Percentiles rank a stretch among this genome's conserved stretches.
Evolutionary conservation across 1,140 invertebrate genomes (phyloP).

Genomic region (Heliconius himera): DNA sequence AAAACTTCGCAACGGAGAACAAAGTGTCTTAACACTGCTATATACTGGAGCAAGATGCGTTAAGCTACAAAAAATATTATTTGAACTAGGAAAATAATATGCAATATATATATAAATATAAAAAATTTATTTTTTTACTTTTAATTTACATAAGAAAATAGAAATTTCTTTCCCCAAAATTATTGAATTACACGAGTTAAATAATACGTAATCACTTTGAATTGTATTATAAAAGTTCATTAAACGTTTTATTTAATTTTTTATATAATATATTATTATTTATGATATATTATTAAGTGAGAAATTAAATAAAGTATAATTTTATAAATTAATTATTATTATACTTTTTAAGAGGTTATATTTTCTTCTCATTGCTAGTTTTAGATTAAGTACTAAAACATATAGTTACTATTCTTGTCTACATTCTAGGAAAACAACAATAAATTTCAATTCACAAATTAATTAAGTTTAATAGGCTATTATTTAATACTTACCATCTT

Average conservation of each 20-base stretch:
- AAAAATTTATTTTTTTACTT: no score
- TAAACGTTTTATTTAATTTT: not conserved
- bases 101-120: no score
- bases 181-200: not conserved
- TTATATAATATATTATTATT: not conserved
- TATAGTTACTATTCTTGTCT: not conserved
- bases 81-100: no score
- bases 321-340: no score
- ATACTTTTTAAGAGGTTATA: not conserved
- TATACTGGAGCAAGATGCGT: no score
- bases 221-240: not conserved
- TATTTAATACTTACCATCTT: not conserved
- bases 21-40: no score
- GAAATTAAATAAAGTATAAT: no score
- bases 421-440: not conserved
- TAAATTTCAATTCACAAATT: not conserved
- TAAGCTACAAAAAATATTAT: no score
- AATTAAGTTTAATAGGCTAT: not conserved
- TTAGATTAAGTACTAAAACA: not conserved
- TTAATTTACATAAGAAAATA: no score
- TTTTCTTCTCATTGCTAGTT: not conserved
- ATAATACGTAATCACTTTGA: not conserved
- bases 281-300: not conserved
- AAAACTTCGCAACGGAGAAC: no score
- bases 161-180: not conserved